Evolutionary conservation across 2,888 invertebrate species (phyloP).

Genomic region (Pterobdella sp.): DNA sequence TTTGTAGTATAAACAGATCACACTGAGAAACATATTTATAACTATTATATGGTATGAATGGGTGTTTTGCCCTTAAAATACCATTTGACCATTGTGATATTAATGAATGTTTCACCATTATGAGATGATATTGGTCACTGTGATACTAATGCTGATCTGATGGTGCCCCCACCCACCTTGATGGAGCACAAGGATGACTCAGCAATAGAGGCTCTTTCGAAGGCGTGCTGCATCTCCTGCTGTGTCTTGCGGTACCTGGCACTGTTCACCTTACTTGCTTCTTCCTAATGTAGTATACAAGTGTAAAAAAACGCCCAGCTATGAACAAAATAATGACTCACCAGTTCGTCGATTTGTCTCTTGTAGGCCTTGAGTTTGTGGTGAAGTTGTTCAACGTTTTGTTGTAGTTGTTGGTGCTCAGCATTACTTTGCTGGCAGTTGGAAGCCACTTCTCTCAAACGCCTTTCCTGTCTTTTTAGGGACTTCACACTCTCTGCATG

Average conservation of each 20-base stretch:
- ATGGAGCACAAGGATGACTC: conserved; percentile 53
- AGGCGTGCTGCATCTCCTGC: conserved; percentile 54
- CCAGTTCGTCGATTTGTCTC: conserved; percentile 98
- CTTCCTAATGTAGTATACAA: conserved; percentile 46
- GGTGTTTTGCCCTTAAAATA: too few species aligned
- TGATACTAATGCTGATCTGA: too few species aligned
- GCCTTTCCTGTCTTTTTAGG: conserved; percentile 87
- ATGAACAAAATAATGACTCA: too few species aligned
- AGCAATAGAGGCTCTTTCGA: conserved; percentile 54
- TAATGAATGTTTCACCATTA: too few species aligned
- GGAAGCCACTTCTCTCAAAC: conserved; percentile 69
- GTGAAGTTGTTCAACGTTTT: conserved; percentile 90
- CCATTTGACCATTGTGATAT: too few species aligned
- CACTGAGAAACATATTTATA: too few species aligned
- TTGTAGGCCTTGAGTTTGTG: conserved; percentile 99
- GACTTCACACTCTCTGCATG: conserved; percentile 98
- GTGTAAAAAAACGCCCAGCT: too few species aligned
- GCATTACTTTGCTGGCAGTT: conserved; percentile 88
- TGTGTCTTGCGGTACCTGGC: conserved; percentile 55
- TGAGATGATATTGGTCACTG: too few species aligned
- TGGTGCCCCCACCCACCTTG: conserved; percentile 40
- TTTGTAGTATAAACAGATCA: too few species aligned
- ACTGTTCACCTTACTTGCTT: conserved; percentile 54
- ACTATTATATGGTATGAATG: too few species aligned
- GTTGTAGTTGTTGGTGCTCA: conserved; percentile 99